phyloP scores from a whole-genome alignment of 2,113 vertebrate species.

The Thomomys bottae region DNA sequence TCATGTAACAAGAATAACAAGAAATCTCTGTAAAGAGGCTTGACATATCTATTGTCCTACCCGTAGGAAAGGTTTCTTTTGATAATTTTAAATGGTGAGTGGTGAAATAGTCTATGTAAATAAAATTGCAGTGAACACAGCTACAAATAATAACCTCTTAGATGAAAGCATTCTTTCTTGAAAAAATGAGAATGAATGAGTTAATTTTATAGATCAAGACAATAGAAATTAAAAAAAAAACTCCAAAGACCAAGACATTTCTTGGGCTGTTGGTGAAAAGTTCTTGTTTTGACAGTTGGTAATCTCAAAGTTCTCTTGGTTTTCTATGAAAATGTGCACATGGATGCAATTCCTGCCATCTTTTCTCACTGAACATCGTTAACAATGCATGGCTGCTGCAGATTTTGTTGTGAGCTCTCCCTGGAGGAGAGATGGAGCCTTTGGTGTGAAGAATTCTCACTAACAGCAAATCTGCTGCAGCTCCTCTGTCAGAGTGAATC shows the following conservation, averaged over 20 bases:
- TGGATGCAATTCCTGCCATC: constrained; percentile 53
- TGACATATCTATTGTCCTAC: neutral
- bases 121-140: constrained; percentile 56
- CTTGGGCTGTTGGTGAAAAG: neutral
- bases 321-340: constrained; percentile 31
- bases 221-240: constrained; percentile 43
- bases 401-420: constrained; percentile 61
- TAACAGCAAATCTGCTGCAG: constrained; percentile 89
- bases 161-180: constrained; percentile 42
- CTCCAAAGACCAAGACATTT: neutral
- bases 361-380: constrained; percentile 29
- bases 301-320: constrained; percentile 6
- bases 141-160: constrained; percentile 13
- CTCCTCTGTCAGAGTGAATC: constrained; percentile 85
- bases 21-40: neutral
- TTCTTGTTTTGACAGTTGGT: neutral
- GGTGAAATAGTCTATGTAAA: constrained; percentile 57
- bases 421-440: constrained; percentile 73
- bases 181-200: constrained; percentile 48
- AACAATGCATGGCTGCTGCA: constrained; percentile 58
- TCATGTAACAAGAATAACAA: neutral
- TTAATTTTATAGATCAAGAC: constrained; percentile 19
- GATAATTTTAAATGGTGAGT: constrained; percentile 79
- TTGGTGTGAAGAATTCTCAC: constrained; percentile 72
- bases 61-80: constrained; percentile 68